Evolutionary conservation across 1,140 invertebrate genomes (phyloP).

Genomic region (Charaxes varanes): DNA sequence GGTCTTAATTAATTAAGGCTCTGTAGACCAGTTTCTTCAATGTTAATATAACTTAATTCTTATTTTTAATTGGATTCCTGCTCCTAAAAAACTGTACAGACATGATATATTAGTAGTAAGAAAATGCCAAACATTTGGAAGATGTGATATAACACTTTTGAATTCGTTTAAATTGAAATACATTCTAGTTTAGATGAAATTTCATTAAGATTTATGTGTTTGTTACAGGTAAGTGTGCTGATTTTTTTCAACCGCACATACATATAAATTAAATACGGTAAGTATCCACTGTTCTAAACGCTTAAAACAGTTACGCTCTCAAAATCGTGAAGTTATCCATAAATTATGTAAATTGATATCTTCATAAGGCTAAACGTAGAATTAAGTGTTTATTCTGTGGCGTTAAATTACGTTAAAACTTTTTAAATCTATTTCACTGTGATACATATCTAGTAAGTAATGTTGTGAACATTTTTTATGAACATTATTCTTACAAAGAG

Average conservation of each 20-base stretch:
- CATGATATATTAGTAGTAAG: too few species aligned
- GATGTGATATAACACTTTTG: too few species aligned
- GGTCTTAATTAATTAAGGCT: too few species aligned
- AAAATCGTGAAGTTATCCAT: conserved; percentile 11
- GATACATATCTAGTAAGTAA: conserved; percentile 6
- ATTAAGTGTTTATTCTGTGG: conserved; percentile 16
- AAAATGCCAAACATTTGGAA: too few species aligned
- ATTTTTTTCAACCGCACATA: conserved; percentile 1
- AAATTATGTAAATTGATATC: conserved; percentile 12
- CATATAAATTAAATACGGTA: conserved; percentile 17
- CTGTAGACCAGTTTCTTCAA: too few species aligned
- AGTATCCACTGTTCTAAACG: conserved; percentile 17
- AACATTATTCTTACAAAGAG: too few species aligned
- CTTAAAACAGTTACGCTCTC: conserved; percentile 25
- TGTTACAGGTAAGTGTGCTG: conserved; percentile 46
- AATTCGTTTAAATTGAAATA: too few species aligned
- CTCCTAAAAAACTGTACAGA: too few species aligned
- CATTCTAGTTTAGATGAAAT: too few species aligned
- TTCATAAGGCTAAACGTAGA: conserved; percentile 4
- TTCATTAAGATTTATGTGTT: conserved; percentile 3
- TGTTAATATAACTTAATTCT: too few species aligned
- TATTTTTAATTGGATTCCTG: too few species aligned
- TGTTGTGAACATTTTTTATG: too few species aligned
- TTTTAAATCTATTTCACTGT: not conserved
- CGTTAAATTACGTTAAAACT: conserved; percentile 8